Evolutionary conservation across 2,113 vertebrate species (phyloP), one percentile per base, ranked within the genome.

Genomic region (Ursus arctos): DNA sequence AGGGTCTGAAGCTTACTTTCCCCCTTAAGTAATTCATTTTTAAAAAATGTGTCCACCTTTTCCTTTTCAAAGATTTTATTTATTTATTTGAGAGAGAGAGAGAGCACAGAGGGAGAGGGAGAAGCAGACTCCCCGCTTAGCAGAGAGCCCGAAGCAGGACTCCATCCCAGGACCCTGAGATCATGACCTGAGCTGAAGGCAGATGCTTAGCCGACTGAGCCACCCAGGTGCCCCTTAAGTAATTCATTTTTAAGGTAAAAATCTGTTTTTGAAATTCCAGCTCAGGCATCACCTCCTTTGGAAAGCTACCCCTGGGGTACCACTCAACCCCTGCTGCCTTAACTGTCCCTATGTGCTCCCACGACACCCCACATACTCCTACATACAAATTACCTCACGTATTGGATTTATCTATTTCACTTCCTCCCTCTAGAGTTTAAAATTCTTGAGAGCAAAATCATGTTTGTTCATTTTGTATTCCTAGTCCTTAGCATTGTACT

Each of bases 161-260:
- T 51, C 51, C 26, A 53, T 53, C 51, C 51, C 51, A 53, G 51
- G 51, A 53, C 51, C 51, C 51, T 53, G 13, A 15, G 51, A 53
- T 13, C 51, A 57, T 57, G 55, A 57, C 55, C 55, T 57, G 55
- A 21, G 55, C 55, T 19, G 6, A 57, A 57, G 55, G 55, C 18
- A 65, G 63, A 65, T 13, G 14, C 28, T 15, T 65, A 15, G 31
- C 28, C 13, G 1, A 65, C 28, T 7, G 6, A 65, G 63, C 31
- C 63, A 67, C 6, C 28, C 31, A 67, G 63, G 31, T 3, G 14
- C 61, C 67, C 28, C 47, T n/a, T 24, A 12, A 88, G 55, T 31
- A 93, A 84, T 72, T 95, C 36, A 92, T 12, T 92, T 80, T 69
- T 40, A 72, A 92, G 22, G 51, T 82, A 90, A 79, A 67, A 91